Percentiles rank a stretch among this genome's conserved stretches.
Conservation (phyloP, 2,797 vertebrate species). For the Craterocephalus amniculus region DNA sequence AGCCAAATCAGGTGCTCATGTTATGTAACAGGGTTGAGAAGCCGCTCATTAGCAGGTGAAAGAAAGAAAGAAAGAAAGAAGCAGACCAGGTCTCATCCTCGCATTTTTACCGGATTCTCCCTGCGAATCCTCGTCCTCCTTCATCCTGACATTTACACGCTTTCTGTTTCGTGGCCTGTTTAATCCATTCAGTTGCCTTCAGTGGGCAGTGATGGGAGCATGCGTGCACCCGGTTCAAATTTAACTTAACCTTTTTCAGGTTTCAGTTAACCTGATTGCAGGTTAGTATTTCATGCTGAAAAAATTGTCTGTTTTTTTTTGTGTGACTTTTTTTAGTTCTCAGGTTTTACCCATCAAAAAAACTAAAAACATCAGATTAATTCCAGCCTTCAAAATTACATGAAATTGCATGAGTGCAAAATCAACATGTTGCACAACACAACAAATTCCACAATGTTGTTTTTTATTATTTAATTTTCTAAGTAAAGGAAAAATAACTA, state of each 20-base stretch:
- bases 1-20: slow-evolving; percentile 13
- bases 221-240: background rate
- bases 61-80: slow-evolving; percentile 13
- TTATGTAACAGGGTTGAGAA: slow-evolving; percentile 39
- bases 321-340: too few species aligned
- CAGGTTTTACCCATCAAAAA: too few species aligned
- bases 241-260: background rate
- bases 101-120: too few species aligned
- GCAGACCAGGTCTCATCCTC: slow-evolving; percentile 10
- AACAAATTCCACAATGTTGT: too few species aligned
- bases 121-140: slow-evolving; percentile 15
- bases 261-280: background rate
- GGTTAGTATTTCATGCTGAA: background rate
- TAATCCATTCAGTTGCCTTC: slow-evolving; percentile 34
- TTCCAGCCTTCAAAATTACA: too few species aligned
- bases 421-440: too few species aligned
- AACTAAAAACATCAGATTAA: too few species aligned
- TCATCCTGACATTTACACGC: slow-evolving; percentile 30
- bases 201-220: background rate
- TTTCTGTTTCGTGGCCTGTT: slow-evolving; percentile 30
- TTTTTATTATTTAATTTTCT: too few species aligned
- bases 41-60: background rate
- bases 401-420: too few species aligned
- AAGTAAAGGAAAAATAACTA: too few species aligned
- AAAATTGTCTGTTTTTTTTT: too few species aligned